Conservation (phyloP, 2,888 invertebrate species). For the Frankliniella intonsa region DNA sequence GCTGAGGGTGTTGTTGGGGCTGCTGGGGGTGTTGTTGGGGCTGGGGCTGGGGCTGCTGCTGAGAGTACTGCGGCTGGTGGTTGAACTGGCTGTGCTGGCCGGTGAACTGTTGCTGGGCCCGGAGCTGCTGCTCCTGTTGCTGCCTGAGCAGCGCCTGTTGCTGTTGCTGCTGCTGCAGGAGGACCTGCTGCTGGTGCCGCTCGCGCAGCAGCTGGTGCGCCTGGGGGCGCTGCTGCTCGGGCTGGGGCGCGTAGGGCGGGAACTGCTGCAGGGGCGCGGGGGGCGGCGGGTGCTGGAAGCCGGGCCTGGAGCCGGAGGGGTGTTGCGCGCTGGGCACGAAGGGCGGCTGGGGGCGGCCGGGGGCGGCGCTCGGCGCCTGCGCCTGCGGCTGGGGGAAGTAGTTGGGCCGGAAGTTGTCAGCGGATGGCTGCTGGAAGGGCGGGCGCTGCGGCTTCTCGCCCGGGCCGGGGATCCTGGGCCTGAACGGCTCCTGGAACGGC, state of each 20-base stretch:
- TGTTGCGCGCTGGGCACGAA: constrained; percentile 4
- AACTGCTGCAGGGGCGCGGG: neutral
- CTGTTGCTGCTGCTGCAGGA: constrained; percentile 43
- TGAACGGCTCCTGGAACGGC: constrained; percentile 29
- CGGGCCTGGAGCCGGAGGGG: neutral
- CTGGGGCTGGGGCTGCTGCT: constrained; percentile 36
- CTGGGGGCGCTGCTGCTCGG: constrained; percentile 38
- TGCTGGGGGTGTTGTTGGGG: constrained; percentile 34
- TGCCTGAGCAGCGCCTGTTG: constrained; percentile 44
- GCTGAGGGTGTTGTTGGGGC: constrained; percentile 33
- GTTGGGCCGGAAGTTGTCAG: neutral
- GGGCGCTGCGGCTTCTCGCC: constrained; percentile 16
- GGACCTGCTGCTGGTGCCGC: constrained; percentile 42
- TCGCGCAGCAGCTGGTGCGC: constrained; percentile 37
- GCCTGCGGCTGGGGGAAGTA: neutral
- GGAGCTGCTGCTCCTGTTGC: constrained; percentile 41
- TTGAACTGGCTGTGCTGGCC: constrained; percentile 35
- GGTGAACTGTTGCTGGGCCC: constrained; percentile 35
- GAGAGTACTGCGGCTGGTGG: constrained; percentile 34
- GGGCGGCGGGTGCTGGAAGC: constrained; percentile 32
- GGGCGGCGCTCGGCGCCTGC: neutral
- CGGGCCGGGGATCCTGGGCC: neutral
- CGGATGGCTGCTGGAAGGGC: constrained; percentile 12
- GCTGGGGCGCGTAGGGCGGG: constrained; percentile 31
- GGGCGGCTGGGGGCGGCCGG: constrained; percentile 30